Percentiles rank a stretch among this genome's conserved stretches.
phyloP scores from a whole-genome alignment of 2,797 vertebrate species.

The Pempheris klunzingeri region DNA sequence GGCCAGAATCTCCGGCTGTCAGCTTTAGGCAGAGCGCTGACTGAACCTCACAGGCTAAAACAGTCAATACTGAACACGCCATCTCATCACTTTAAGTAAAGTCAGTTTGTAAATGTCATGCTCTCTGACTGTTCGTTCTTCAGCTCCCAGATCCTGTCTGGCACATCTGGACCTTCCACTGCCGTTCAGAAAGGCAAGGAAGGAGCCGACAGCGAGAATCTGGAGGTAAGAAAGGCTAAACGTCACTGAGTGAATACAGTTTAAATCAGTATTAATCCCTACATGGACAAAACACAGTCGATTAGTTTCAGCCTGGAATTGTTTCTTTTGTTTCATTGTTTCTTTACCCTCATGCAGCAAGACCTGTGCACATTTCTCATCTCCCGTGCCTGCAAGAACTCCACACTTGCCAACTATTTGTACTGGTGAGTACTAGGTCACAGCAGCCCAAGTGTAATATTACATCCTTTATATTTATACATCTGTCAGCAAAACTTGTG shows the following conservation, averaged over 20 bases:
- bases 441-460: not conserved
- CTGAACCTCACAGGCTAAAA: not conserved
- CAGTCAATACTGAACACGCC: not conserved
- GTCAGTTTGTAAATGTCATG: not conserved
- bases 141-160: slow-evolving; percentile 92
- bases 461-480: slow-evolving; percentile 9
- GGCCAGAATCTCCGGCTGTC: slow-evolving; percentile 15
- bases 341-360: slow-evolving; percentile 85
- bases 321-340: not conserved
- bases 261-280: too few species aligned
- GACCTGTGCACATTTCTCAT: slow-evolving; percentile 98
- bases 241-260: too few species aligned
- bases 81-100: not conserved
- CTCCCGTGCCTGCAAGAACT: slow-evolving; percentile 98
- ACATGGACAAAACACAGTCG: rapidly evolving
- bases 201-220: slow-evolving; percentile 89
- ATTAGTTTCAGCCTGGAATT: not conserved
- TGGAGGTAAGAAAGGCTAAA: slow-evolving; percentile 87
- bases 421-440: slow-evolving; percentile 91
- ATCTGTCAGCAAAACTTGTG: not conserved
- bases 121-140: not conserved
- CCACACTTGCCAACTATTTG: slow-evolving; percentile 96
- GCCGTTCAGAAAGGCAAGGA: slow-evolving; percentile 91
- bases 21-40: slow-evolving; percentile 30
- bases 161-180: slow-evolving; percentile 78